Conservation (phyloP, 2,888 invertebrate species). For the Lasioglossum malachurum region DNA sequence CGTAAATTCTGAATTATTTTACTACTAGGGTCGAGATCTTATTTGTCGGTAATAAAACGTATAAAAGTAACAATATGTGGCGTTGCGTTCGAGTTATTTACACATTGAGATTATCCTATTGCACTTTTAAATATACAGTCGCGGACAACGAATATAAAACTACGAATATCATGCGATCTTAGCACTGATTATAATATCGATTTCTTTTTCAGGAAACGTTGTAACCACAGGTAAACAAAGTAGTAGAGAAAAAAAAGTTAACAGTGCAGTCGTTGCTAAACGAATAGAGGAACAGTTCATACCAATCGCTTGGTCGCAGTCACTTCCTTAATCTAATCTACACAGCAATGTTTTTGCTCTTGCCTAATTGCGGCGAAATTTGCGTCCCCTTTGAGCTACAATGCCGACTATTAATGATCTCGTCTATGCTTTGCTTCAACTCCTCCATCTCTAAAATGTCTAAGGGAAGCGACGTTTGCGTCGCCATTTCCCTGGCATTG, state of each 20-base stretch:
- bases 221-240: slow-evolving; percentile 67
- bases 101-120: slow-evolving; percentile 26
- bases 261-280: background rate
- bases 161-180: slow-evolving; percentile 15
- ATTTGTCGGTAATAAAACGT: slow-evolving; percentile 61
- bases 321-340: slow-evolving; percentile 45
- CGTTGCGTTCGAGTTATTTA: slow-evolving; percentile 42
- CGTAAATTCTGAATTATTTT: slow-evolving; percentile 47
- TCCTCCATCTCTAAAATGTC: slow-evolving; percentile 83
- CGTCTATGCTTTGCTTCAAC: slow-evolving; percentile 82
- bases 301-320: slow-evolving; percentile 13
- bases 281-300: slow-evolving; percentile 35
- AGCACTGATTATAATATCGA: slow-evolving; percentile 40
- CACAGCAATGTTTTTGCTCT: slow-evolving; percentile 71
- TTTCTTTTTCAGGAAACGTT: slow-evolving; percentile 72
- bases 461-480: slow-evolving; percentile 82
- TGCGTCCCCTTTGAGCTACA: slow-evolving; percentile 82
- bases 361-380: slow-evolving; percentile 80
- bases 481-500: slow-evolving; percentile 82
- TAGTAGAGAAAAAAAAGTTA: background rate
- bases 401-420: slow-evolving; percentile 82
- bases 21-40: slow-evolving; percentile 35
- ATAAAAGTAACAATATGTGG: slow-evolving; percentile 59
- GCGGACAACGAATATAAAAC: slow-evolving; percentile 14
- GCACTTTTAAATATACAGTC: slow-evolving; percentile 26